These are phyloP conservation scores for Ariolimax columbianus DNA, from an alignment of 2,888 invertebrate genomes.

Conservation along the genomic window DNA sequence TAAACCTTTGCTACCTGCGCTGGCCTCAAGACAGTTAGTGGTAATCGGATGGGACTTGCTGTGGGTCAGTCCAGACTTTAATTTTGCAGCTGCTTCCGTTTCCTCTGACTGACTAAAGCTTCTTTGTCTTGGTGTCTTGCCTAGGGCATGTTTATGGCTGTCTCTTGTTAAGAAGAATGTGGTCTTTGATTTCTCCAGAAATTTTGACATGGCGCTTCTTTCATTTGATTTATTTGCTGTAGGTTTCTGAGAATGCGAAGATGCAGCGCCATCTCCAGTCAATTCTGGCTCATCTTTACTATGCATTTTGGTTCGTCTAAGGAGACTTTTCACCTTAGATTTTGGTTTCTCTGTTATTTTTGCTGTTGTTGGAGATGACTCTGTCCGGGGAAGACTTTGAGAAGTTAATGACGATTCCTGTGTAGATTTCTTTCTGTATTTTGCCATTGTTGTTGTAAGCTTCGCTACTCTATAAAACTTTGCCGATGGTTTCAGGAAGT, in stretches of 20 bases:
- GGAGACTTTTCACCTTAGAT: slow-evolving; percentile 10
- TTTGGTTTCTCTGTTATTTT: slow-evolving; percentile 14
- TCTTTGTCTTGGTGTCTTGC: slow-evolving; percentile 4
- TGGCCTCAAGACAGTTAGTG: not conserved
- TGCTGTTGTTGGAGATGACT: not conserved
- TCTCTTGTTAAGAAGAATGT: not conserved
- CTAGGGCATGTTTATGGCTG: no score
- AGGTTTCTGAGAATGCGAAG: not conserved
- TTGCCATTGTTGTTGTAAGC: slow-evolving; percentile 53
- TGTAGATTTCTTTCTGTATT: slow-evolving; percentile 42
- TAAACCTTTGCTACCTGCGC: not conserved
- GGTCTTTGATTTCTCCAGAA: not conserved
- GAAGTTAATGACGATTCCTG: no score
- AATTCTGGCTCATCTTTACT: not conserved
- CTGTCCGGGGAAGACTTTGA: not conserved
- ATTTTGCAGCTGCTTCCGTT: not conserved
- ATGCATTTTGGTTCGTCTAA: slow-evolving; percentile 4
- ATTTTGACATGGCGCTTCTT: no score
- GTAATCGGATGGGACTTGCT: slow-evolving; percentile 29
- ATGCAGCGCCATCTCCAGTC: not conserved
- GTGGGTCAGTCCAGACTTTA: slow-evolving; percentile 7
- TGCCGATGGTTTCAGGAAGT: slow-evolving; percentile 53
- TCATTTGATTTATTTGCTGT: not conserved
- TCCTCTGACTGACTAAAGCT: slow-evolving; percentile 35
- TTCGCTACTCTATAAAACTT: slow-evolving; percentile 57